phyloP scores from a whole-genome alignment of 2,113 vertebrate genomes.

The Nansenia antarctica region DNA sequence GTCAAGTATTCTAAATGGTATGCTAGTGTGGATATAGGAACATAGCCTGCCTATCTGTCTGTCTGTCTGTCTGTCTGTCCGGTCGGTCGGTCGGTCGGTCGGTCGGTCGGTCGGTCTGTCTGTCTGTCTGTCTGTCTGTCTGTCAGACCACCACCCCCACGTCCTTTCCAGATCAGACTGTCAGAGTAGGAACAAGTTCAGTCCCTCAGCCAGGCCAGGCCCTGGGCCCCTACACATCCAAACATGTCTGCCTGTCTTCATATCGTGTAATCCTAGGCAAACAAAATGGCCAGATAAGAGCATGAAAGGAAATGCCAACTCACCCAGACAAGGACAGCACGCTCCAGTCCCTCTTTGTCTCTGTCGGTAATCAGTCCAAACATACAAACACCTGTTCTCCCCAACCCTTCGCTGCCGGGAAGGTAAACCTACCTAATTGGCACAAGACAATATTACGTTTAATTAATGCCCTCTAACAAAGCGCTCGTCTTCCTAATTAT shows the following conservation, averaged over 20 bases:
- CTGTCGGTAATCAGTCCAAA: conserved; percentile 42
- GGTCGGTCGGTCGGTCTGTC: too few species aligned
- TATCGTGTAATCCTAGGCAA: conserved; percentile 41
- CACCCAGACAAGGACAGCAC: conserved; percentile 29
- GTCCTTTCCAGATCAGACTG: background rate
- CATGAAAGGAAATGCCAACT: conserved; percentile 37
- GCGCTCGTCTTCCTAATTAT: conserved; percentile 33
- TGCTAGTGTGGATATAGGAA: too few species aligned
- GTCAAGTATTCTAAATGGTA: too few species aligned
- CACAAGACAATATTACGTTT: conserved; percentile 39
- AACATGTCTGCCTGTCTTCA: conserved; percentile 17
- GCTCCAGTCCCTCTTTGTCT: conserved; percentile 43
- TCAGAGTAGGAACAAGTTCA: background rate
- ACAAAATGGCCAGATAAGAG: conserved; percentile 37
- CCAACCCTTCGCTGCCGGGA: conserved; percentile 23
- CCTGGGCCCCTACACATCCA: background rate
- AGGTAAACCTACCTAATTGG: conserved; percentile 35
- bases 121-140: background rate
- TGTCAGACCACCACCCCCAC: background rate
- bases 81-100: too few species aligned
- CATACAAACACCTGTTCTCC: conserved; percentile 51
- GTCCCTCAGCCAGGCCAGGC: background rate
- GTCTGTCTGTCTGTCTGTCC: too few species aligned
- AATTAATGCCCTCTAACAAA: conserved; percentile 46
- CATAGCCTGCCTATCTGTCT: too few species aligned